A percentile compares a stretch with the other conserved stretches of the same genome.
phyloP scores from a whole-genome alignment of 2,797 vertebrate genomes.

The Falco berigora region DNA sequence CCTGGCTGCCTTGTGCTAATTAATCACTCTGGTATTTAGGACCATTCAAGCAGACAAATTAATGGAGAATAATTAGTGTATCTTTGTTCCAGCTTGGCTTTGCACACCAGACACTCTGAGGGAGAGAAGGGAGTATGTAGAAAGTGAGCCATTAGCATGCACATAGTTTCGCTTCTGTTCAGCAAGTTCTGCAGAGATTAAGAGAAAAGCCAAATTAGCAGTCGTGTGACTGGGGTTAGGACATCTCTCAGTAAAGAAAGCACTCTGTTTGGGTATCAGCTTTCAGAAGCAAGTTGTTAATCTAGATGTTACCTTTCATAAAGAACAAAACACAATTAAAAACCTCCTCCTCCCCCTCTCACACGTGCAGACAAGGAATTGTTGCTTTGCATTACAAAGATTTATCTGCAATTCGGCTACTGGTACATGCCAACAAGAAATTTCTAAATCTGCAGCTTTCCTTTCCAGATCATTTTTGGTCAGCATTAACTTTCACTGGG shows the following conservation, averaged over 20 bases:
- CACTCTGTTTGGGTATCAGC: slow-evolving; percentile 74
- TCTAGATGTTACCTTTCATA: slow-evolving; percentile 68
- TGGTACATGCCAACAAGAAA: not conserved
- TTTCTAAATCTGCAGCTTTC: not conserved
- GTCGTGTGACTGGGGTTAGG: slow-evolving; percentile 77
- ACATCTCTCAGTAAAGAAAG: slow-evolving; percentile 73
- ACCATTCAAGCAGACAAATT: slow-evolving; percentile 86
- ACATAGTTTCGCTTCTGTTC: slow-evolving; percentile 77
- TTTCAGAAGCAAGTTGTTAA: slow-evolving; percentile 73
- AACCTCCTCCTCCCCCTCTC: slow-evolving; percentile 12
- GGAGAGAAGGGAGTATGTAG: slow-evolving; percentile 70
- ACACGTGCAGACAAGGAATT: not conserved
- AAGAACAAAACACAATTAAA: slow-evolving; percentile 67
- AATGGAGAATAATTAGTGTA: slow-evolving; percentile 94
- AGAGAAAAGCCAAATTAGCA: slow-evolving; percentile 82
- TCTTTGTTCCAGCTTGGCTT: slow-evolving; percentile 86
- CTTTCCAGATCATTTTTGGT: not conserved
- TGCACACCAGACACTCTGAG: slow-evolving; percentile 75
- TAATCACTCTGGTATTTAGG: slow-evolving; percentile 95
- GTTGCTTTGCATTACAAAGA: not conserved
- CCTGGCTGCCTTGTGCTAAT: slow-evolving; percentile 87
- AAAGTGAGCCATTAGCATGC: slow-evolving; percentile 79
- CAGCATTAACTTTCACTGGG: not conserved
- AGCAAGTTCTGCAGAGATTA: slow-evolving; percentile 78
- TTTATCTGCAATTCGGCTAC: not conserved